These are phyloP conservation scores for Zosterops pallidus DNA, from an alignment of 2,113 vertebrate species.

Conservation along the genomic window DNA sequence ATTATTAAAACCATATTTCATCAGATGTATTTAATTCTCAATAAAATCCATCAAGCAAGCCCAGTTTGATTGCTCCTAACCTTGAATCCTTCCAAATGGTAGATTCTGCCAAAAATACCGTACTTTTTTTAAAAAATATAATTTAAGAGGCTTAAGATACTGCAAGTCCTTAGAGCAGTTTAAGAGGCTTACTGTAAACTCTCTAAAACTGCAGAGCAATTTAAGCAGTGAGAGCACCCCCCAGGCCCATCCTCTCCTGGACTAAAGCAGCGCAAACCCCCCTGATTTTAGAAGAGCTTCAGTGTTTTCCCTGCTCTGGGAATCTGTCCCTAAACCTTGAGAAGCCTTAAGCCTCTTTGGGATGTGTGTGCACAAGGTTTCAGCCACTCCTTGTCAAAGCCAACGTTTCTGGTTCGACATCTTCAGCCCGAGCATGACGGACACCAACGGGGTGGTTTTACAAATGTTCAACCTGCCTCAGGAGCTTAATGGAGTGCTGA, in stretches of 20 bases:
- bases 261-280: background rate
- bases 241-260: background rate
- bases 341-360: slow-evolving; percentile 42
- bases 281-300: background rate
- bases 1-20: background rate
- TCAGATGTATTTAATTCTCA: background rate
- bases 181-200: slow-evolving; percentile 65
- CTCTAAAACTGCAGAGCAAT: slow-evolving; percentile 59
- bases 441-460: rapidly evolving
- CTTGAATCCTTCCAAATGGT: slow-evolving; percentile 29
- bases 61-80: background rate
- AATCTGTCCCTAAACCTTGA: slow-evolving; percentile 14
- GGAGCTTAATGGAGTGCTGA: background rate
- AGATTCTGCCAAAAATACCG: slow-evolving; percentile 51
- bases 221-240: slow-evolving; percentile 15
- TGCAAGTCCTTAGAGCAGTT: slow-evolving; percentile 52
- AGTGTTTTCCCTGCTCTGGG: background rate
- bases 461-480: background rate
- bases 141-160: slow-evolving; percentile 60
- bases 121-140: background rate
- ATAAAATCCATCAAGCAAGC: slow-evolving; percentile 19
- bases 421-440: background rate
- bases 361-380: background rate
- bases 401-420: rapidly evolving
- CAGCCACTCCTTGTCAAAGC: slow-evolving; percentile 9